Percentiles rank a stretch among this genome's conserved stretches.
Evolutionary conservation across 2,797 vertebrate genomes (phyloP).

Genomic region (Ctenopoma multispine): DNA sequence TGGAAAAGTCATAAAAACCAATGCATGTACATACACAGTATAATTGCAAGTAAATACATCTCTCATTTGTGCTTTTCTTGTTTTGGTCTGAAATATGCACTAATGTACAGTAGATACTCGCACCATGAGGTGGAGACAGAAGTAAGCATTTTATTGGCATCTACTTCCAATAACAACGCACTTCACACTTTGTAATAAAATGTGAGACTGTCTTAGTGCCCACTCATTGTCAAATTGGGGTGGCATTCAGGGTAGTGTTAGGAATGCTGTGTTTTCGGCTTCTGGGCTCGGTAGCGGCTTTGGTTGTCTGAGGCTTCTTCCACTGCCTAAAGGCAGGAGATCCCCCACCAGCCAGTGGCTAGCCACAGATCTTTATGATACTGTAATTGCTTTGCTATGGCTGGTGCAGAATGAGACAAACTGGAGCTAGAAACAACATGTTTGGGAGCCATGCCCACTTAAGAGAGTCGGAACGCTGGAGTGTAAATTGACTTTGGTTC

Average conservation of each 20-base stretch:
- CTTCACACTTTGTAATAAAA: constrained; percentile 55
- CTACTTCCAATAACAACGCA: constrained; percentile 46
- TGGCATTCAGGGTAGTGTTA: constrained; percentile 39
- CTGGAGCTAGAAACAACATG: constrained; percentile 58
- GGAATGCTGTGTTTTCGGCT: constrained; percentile 44
- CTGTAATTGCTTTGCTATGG: constrained; percentile 51
- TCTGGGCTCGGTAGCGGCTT: constrained; percentile 37
- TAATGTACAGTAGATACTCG: constrained; percentile 4
- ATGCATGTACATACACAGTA: constrained; percentile 11
- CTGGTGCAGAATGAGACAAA: constrained; percentile 51
- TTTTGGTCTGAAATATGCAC: constrained; percentile 2
- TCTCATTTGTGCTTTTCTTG: constrained; percentile 13
- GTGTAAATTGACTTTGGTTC: constrained; percentile 62
- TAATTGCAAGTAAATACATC: constrained; percentile 26
- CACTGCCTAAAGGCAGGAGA: constrained; percentile 39
- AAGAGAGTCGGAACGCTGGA: constrained; percentile 33
- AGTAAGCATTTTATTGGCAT: constrained; percentile 53
- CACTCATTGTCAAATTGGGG: constrained; percentile 60
- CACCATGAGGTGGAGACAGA: constrained; percentile 28
- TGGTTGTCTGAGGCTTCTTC: constrained; percentile 31
- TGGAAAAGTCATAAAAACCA: constrained; percentile 54
- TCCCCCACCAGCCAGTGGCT: constrained; percentile 39
- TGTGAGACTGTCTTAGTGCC: constrained; percentile 49
- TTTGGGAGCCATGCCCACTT: constrained; percentile 42
- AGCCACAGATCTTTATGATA: constrained; percentile 69